Evolutionary conservation across 2,797 vertebrate species (phyloP), one percentile per base, ranked within the genome.

Genomic region (Clamator glandarius): DNA sequence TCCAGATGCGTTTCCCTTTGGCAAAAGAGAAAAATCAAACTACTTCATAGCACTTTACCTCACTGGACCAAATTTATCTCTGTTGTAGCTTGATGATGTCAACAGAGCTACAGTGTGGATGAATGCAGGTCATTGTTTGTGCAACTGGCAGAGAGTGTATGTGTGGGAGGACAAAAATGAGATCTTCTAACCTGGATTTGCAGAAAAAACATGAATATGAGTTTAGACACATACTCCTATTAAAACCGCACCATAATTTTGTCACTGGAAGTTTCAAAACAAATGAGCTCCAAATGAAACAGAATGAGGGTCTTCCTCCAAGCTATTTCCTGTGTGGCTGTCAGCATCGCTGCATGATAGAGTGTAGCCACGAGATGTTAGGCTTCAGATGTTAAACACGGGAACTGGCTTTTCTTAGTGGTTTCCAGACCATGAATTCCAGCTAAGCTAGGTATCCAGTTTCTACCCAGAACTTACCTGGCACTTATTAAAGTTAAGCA

Each of bases 281-380:
- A 96, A 96, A 75, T 52, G 92, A 83, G 69, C 70, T 96, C 95
- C 95, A 97, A 97, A 91, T 57, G 95, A 97, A 97, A 97, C 89
- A 97, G 92, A 96, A 63, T 70, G 82, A 95, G 84, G 82, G 94
- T 3, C 6, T 96, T 97, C 93, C 96, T 96, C 91, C 89, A 92
- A 87, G 90, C 72, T 89, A 12, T 93, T 95, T 96, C 86, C 95
- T 95, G 87, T 0, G 0, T 75, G 33, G 66, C 89, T 97, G 78
- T 97, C 88, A 78, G 74, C 52, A 9, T 70, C 92, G 57, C 74
- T 84, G 85, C 82, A 81, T 61, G 67, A 87, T 62, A 57, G 70
- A 87, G 69, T n/a, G 67, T 63, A 78, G 64, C 90, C 94, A 94
- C 5, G 8, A 95, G 95, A 72, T 64, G 31, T n/a, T 82, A 87